These are phyloP conservation scores for Hirtodrosophila trivittata DNA, from an alignment of 2,888 invertebrate species.

Conservation along the genomic window DNA sequence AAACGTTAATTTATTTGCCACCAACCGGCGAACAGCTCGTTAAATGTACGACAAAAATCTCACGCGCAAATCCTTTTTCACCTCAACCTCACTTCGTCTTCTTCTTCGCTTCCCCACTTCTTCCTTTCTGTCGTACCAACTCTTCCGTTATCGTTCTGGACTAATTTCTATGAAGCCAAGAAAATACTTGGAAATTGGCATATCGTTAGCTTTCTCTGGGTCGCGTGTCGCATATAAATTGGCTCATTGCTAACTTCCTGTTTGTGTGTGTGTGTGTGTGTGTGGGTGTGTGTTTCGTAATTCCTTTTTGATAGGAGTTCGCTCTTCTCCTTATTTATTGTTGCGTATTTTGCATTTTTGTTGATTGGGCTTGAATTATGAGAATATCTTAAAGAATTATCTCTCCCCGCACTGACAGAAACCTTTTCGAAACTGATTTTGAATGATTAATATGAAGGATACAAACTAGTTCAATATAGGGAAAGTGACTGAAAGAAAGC, in stretches of 20 bases:
- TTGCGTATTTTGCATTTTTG: slow-evolving; percentile 34
- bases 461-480: too few relatives aligned
- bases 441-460: neutral
- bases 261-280: slow-evolving; percentile 6
- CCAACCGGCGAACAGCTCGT: slow-evolving; percentile 35
- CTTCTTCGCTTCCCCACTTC: neutral
- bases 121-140: neutral
- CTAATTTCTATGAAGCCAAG: slow-evolving; percentile 28
- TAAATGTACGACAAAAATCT: slow-evolving; percentile 24
- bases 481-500: too few relatives aligned
- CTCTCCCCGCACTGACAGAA: too few relatives aligned
- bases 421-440: too few relatives aligned
- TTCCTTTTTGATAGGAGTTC: slow-evolving; percentile 56
- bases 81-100: neutral
- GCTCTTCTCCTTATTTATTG: slow-evolving; percentile 13
- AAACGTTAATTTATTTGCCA: slow-evolving; percentile 64
- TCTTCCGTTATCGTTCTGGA: neutral
- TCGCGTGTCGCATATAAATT: slow-evolving; percentile 75
- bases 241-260: slow-evolving; percentile 63
- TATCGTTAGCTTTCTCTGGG: slow-evolving; percentile 33
- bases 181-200: slow-evolving; percentile 36
- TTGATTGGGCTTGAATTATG: slow-evolving; percentile 16
- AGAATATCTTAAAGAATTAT: neutral
- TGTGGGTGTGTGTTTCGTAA: slow-evolving; percentile 32
- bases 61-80: slow-evolving; percentile 59